A percentile compares a stretch with the other conserved stretches of the same genome.
Evolutionary conservation across 1,140 invertebrate species (phyloP).

Genomic region (Drosophila elegans): DNA sequence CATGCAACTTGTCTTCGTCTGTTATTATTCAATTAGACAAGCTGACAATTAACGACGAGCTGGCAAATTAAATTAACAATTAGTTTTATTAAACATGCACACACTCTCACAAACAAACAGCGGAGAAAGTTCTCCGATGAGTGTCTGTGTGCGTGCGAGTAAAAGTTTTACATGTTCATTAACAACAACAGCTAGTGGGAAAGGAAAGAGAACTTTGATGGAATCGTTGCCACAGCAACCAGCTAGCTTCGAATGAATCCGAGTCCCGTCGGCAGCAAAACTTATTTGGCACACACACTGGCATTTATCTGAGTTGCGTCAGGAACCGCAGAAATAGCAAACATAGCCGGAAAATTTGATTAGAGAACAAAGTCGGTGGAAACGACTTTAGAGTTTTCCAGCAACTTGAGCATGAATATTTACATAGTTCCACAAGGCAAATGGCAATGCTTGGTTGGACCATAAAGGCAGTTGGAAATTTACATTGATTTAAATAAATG

Average conservation of each 20-base stretch:
- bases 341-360: slow-evolving; percentile 73
- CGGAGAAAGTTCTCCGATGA: slow-evolving; percentile 47
- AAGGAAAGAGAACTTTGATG: slow-evolving; percentile 65
- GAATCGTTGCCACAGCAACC: slow-evolving; percentile 59
- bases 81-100: slow-evolving; percentile 83
- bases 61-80: slow-evolving; percentile 84
- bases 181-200: slow-evolving; percentile 50
- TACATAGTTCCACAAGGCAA: slow-evolving; percentile 16
- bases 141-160: slow-evolving; percentile 38
- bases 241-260: slow-evolving; percentile 33
- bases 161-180: slow-evolving; percentile 80
- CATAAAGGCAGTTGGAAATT: not conserved
- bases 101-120: slow-evolving; percentile 17
- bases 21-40: slow-evolving; percentile 84
- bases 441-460: slow-evolving; percentile 1
- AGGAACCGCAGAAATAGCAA: slow-evolving; percentile 58
- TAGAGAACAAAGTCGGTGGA: slow-evolving; percentile 50
- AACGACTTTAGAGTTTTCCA: slow-evolving; percentile 47
- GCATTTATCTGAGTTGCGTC: slow-evolving; percentile 7
- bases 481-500: slow-evolving; percentile 10
- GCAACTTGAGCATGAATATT: slow-evolving; percentile 41
- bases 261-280: slow-evolving; percentile 58
- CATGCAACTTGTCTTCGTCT: slow-evolving; percentile 55
- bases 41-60: slow-evolving; percentile 81
- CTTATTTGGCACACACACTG: slow-evolving; percentile 48